Evolutionary conservation across 2,113 vertebrate species (phyloP).

Genomic region (Galeopterus variegatus): DNA sequence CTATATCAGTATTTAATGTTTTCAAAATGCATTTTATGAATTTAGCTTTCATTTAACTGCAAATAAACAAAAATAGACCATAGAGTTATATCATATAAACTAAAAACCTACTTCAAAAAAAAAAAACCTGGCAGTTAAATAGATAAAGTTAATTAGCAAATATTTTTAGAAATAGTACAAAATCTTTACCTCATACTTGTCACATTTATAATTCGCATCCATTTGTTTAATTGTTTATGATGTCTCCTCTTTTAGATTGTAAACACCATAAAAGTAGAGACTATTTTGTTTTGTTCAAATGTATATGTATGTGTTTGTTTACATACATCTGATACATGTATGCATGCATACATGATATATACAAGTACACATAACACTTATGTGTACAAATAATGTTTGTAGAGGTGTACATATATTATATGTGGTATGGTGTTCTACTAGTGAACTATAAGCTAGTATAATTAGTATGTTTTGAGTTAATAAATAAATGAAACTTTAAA

Average conservation of each 20-base stretch:
- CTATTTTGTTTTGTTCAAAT: not conserved
- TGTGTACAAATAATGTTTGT: no score
- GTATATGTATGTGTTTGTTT: not conserved
- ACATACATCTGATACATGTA: not conserved
- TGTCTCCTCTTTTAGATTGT: not conserved
- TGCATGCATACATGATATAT: not conserved
- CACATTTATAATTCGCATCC: not conserved
- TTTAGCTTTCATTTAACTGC: constrained; percentile 12
- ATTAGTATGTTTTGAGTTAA: constrained; percentile 48
- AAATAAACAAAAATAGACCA: not conserved
- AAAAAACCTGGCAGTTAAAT: not conserved
- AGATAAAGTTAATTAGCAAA: constrained; percentile 7
- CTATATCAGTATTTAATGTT: not conserved
- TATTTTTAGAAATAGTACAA: not conserved
- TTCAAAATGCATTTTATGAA: not conserved
- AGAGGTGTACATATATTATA: not conserved
- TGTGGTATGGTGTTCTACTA: not conserved
- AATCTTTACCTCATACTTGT: not conserved
- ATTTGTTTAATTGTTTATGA: not conserved
- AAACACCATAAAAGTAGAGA: not conserved
- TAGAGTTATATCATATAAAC: not conserved
- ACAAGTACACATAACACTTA: not conserved
- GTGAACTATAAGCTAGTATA: not conserved
- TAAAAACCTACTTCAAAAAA: not conserved
- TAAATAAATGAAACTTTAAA: constrained; percentile 32